Base-by-base conservation (phyloP, 2,888 invertebrate genomes). In the Synanthedon vespiformis region DNA sequence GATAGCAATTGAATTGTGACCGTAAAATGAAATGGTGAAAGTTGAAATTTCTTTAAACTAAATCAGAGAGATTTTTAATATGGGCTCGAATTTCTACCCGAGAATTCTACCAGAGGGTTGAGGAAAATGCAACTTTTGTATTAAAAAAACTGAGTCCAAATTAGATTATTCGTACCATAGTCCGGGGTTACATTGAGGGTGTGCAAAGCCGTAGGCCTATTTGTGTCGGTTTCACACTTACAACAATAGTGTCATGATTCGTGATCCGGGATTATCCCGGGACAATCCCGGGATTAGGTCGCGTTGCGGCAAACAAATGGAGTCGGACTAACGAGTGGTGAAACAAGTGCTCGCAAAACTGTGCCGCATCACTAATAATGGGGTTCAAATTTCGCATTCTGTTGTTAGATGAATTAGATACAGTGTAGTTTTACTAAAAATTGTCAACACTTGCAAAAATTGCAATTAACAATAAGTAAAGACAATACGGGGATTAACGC, bases 231-330 rank as follows among this genome's bases (percentile, higher is more conserved):
- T 87, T 87, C 87, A 85, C 87, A 87, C 87, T 86, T 86, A 83
- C 85, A 86, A 87, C 87, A 87, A 87, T 87, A 86, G 87, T 84
- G 87, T 83, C 87, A 87, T 87, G 86, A 87, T 87, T 86, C 86
- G 72, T 85, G 84, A 87, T 84, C 86, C 86, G 67, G 79, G 86
- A 83, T 86, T 80, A 85, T 83, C 76, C 76, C 67, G 72, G 74
- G 70, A 77, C 77, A 77, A 82, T 71, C 72, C 79, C 72, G 71
- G 80, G 79, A 82, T 86, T 85, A 86, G 80, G 78, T 75, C 77
- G 78, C 70, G 80, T 79, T 83, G 86, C 79, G 83, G 86, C 74
- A 82, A 83, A 84, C 84, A 86, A 86, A 83, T 83, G 82, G 80
- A 70, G 70, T 69, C 69, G 74, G 70, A 60, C 65, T 77, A 77